Conservation (phyloP, 2,797 vertebrate species). For the Epinephelus awoara region DNA sequence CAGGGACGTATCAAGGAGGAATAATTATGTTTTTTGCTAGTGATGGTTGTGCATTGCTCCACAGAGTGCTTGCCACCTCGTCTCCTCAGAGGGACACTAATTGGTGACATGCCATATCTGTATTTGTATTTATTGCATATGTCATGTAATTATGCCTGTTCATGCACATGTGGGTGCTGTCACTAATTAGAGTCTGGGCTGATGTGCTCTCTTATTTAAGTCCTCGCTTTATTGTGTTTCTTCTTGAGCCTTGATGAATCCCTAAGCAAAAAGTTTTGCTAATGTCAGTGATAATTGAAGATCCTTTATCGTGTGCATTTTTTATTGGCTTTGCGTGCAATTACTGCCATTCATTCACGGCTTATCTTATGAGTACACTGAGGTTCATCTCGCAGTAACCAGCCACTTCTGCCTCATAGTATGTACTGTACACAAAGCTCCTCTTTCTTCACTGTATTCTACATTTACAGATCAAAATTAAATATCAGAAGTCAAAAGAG, state of each 20-base stretch:
- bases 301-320: background rate
- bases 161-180: background rate
- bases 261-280: background rate
- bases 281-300: background rate
- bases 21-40: background rate
- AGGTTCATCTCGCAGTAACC: background rate
- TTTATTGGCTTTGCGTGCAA: background rate
- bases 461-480: background rate
- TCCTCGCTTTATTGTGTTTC: background rate
- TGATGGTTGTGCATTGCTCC: background rate
- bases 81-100: background rate
- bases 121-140: background rate
- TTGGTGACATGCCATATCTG: background rate
- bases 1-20: too few species aligned
- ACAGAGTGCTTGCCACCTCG: background rate
- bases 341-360: background rate
- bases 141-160: conserved; percentile 9
- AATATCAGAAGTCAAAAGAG: background rate
- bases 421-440: background rate
- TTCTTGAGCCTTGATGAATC: background rate
- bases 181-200: conserved; percentile 14
- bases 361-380: background rate
- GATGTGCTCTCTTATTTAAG: background rate
- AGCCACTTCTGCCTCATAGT: background rate
- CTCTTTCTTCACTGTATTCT: background rate